These are phyloP conservation scores for Hemistola chrysoprasaria DNA, from an alignment of 2,888 invertebrate genomes.

Conservation along the genomic window DNA sequence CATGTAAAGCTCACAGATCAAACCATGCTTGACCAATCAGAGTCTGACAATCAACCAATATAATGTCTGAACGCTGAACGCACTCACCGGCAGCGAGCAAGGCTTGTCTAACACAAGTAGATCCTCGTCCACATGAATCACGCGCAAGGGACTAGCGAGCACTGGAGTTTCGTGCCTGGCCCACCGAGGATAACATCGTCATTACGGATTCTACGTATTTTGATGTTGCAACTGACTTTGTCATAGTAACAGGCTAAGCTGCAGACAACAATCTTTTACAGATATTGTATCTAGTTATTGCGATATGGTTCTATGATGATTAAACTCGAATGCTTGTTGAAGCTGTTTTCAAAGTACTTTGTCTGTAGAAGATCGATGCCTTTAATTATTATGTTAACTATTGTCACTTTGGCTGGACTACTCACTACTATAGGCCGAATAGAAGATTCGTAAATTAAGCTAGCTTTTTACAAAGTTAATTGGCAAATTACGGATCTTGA, in stretches of 20 bases:
- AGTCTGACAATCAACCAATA: conserved; percentile 45
- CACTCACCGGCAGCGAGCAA: conserved; percentile 93
- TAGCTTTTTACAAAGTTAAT: conserved; percentile 1
- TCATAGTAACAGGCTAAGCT: conserved; percentile 7
- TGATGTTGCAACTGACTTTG: conserved; percentile 47
- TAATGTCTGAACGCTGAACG: conserved; percentile 34
- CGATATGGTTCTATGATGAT: too few species aligned
- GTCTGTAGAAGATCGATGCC: too few species aligned
- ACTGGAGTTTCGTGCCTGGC: conserved; percentile 94
- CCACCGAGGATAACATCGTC: conserved; percentile 63
- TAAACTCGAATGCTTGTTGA: too few species aligned
- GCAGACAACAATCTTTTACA: not conserved
- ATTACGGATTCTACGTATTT: conserved; percentile 38
- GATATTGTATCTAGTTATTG: too few species aligned
- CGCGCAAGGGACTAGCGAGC: conserved; percentile 89
- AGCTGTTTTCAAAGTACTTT: too few species aligned
- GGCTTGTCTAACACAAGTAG: conserved; percentile 95
- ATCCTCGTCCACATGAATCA: conserved; percentile 92
- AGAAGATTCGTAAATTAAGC: not conserved
- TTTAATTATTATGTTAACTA: too few species aligned
- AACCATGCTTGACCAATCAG: conserved; percentile 31
- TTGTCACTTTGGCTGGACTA: too few species aligned
- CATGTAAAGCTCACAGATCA: too few species aligned
- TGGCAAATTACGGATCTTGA: not conserved
- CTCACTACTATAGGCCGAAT: conserved; percentile 5